Base-by-base conservation (phyloP, 2,888 invertebrate genomes). In the Pyrgus malvae region DNA sequence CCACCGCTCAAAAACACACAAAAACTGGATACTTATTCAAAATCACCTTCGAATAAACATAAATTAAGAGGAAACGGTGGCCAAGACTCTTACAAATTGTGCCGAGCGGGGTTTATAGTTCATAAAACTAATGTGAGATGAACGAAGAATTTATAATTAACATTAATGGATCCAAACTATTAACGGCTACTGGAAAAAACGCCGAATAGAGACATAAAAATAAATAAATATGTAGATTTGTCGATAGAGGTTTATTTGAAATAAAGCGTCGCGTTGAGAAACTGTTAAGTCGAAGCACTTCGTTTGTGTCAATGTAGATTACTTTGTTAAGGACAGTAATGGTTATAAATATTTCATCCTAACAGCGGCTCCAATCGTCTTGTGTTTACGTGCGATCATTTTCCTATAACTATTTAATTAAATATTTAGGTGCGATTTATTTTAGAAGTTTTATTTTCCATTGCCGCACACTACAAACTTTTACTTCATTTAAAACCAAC, bases 131-230 rank as follows among this genome's bases (percentile, higher is more conserved):
- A 88, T 82, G 80, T 67, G 76, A 85, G 83, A 87, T 85, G 82
- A 82, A 77, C 71, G 66, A 68, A 75, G 83, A 81, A 84, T 86
- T 74, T 82, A 84, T 86, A 89, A 88, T 88, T 85, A 84, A 81
- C 86, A 78, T 82, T 86, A 88, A 88, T 86, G 87, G 82, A 72
- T 78, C 77, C 73, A 76, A 82, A 87, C 88, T 89, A 87, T 87
- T 88, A 87, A 85, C 79, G 66, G 89, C 88, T 89, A 89, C 89
- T 86, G 88, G 86, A 86, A 54, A 87, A 82, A 77, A 79, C 78
- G 76, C 72, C 77, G 82, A 80, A 90, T 90, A 81, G 79, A 89
- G 88, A 88, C 88, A 85, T 89, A 79, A 88, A 86, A 88, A 85
- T 88, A 85, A 86, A 86, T 86, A 88, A 80, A 84, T 84, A 82